Evolutionary conservation across 2,113 vertebrate genomes (phyloP), one percentile per base, ranked within the genome.

Genomic region (Acanthisitta chloris): DNA sequence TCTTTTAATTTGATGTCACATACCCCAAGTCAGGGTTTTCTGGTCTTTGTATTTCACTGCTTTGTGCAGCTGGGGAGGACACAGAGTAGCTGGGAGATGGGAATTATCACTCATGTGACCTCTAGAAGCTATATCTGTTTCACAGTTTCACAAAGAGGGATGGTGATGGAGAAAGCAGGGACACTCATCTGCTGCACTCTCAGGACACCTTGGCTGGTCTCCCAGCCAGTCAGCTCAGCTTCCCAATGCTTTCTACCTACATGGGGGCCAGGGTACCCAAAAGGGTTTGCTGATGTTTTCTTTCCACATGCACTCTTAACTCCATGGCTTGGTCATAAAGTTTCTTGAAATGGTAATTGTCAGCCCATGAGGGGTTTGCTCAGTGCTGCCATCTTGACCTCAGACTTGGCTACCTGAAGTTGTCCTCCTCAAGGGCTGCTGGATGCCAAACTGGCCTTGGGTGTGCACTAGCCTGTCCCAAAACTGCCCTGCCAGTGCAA

Each of bases 381-480:
- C 4, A 0, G 6, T 20, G 8, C 33, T 1, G 0, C 8, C 7
- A 1, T 0, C 28, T 77, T 4, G 1, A 23, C 26, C 24, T 87
- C 36, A 70, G 70, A 45, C 42, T 21, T 79, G 59, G 18, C 8
- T 48, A 10, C 40, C 21, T 8, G 2, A 7, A 84, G 17, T 6
- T 58, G 25, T 4, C 24, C 6, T 86, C 15, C 38, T 40, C 0
- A 0, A 76, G 34, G 33, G 42, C 40, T 91, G 40, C 20, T 4
- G 5, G 20, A 10, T 61, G n/a, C n/a, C 51, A 81, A 1, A 33
- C 7, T 91, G 61, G n/a, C 66, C 55, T 82, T 59, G 33, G 49
- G 4, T n/a, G 46, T 45, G 31, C 31, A 9, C 28, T 12, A 48
- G 10, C 8, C 24, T 46, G 19, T 40, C 40, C 46, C 52, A 69